These are phyloP conservation scores for Trematocara marginatum DNA, from an alignment of 2,113 vertebrate genomes.

Conservation along the genomic window DNA sequence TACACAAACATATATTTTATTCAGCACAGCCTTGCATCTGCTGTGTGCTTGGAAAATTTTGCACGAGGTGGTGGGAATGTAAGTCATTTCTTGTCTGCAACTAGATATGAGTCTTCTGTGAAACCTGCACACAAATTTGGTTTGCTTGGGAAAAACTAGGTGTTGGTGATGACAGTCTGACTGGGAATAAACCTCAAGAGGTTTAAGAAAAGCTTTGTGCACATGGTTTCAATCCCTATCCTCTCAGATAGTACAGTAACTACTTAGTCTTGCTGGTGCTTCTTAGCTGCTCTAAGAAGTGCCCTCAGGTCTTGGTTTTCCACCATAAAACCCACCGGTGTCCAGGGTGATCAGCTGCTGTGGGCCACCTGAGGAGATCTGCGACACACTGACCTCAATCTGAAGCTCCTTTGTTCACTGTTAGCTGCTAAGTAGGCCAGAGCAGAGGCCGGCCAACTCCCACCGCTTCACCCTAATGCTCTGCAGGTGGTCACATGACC, in stretches of 20 bases:
- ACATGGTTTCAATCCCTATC: not conserved
- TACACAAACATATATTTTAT: not conserved
- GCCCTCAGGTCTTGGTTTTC: not conserved
- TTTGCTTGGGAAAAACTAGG: not conserved
- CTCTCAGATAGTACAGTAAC: not conserved
- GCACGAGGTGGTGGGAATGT: fast-evolving
- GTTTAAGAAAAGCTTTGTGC: not conserved
- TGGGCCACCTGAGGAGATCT: not conserved
- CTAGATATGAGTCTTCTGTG: not conserved
- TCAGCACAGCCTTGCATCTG: not conserved
- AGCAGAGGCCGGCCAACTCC: not conserved
- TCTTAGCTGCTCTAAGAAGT: not conserved
- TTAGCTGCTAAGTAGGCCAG: conserved; percentile 1
- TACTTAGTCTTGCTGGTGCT: not conserved
- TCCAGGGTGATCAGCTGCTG: not conserved
- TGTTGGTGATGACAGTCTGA: not conserved
- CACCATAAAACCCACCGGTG: not conserved
- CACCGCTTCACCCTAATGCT: not conserved
- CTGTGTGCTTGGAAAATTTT: fast-evolving
- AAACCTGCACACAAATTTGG: not conserved
- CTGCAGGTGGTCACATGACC: conserved; percentile 5
- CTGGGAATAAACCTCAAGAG: not conserved
- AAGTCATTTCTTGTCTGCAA: not conserved
- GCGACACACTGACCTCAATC: conserved; percentile 47
- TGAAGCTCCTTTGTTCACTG: not conserved